Percentiles rank a stretch among this genome's conserved stretches.
Evolutionary conservation across 2,888 invertebrate species (phyloP).

Genomic region (Pterobdella sp.): DNA sequence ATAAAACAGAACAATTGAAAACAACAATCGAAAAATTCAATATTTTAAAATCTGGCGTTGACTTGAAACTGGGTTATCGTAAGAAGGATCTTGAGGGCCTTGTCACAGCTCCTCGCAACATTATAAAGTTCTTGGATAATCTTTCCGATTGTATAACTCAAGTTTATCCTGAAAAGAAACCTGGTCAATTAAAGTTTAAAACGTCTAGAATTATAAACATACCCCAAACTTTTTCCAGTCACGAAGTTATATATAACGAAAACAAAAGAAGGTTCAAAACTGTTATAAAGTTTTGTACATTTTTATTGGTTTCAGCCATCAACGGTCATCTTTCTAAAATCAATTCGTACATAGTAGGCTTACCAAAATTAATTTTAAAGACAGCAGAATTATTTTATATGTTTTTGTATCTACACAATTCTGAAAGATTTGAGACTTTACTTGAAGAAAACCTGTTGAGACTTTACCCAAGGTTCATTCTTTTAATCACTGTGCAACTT

Average conservation of each 20-base stretch:
- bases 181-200: neutral
- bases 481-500: conserved; percentile 10
- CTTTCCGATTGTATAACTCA: conserved; percentile 4
- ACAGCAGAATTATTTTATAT: conserved; percentile 15
- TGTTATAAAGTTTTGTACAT: conserved; percentile 3
- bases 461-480: conserved; percentile 6
- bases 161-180: conserved; percentile 21
- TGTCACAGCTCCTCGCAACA: neutral
- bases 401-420: conserved; percentile 15
- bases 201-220: neutral
- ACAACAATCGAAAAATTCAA: neutral
- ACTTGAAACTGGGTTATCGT: neutral
- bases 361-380: neutral
- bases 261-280: neutral
- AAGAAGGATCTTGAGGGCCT: neutral
- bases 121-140: conserved; percentile 18
- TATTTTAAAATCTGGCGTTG: neutral
- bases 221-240: neutral
- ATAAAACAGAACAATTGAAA: neutral
- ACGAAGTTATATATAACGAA: neutral
- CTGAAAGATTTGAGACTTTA: neutral
- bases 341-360: conserved; percentile 2
- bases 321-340: conserved; percentile 10
- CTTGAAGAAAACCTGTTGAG: conserved; percentile 1
- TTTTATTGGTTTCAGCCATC: conserved; percentile 6